Evolutionary conservation across 2,113 vertebrate genomes (phyloP), one percentile per base, ranked within the genome.

Genomic region (Xerus inauris): DNA sequence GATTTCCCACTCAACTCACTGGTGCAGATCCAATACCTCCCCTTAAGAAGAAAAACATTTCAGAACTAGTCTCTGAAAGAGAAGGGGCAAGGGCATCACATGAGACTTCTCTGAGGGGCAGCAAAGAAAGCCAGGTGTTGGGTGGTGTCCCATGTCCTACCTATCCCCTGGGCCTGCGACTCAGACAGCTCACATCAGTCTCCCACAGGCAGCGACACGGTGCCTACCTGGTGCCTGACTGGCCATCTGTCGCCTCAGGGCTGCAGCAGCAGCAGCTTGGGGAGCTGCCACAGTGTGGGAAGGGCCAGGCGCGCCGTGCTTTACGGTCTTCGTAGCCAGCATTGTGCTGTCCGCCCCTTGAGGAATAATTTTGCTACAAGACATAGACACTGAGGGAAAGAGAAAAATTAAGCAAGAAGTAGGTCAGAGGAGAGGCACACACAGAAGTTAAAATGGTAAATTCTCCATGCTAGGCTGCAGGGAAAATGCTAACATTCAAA

Each of bases 311-410:
- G 99, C 99, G 1, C 99, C 99, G 0, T 99, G 99, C 91, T 99
- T 99, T 83, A 99, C 99, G 0, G 99, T 99, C 98, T 99, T 99
- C 13, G 99, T 99, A 38, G 99, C 99, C 16, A 99, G 98, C 96
- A 99, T 99, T 0, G 99, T 99, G 97, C 99, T 99, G 30, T 99
- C 99, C 1, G 99, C 99, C 4, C 99, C 99, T 0, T 98, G 99
- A 28, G 99, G 98, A 97, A 98, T 98, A 93, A 98, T 94, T 96
- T 98, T 98, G 97, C 96, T 97, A 24, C 98, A 47, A 93, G 98
- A 97, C 0, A 97, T 10, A 62, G 98, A 95, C 73, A 97, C 98
- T 98, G 13, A 65, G 81, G 90, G 82, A 8, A 85, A 98, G 69
- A 75, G 67, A 2, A 45, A 97, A 65, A 65, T n/a, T 11, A 87